Evolutionary conservation across 2,888 invertebrate species (phyloP), one percentile per base, ranked within the genome.

Genomic region (Oxyteleia sp.): DNA sequence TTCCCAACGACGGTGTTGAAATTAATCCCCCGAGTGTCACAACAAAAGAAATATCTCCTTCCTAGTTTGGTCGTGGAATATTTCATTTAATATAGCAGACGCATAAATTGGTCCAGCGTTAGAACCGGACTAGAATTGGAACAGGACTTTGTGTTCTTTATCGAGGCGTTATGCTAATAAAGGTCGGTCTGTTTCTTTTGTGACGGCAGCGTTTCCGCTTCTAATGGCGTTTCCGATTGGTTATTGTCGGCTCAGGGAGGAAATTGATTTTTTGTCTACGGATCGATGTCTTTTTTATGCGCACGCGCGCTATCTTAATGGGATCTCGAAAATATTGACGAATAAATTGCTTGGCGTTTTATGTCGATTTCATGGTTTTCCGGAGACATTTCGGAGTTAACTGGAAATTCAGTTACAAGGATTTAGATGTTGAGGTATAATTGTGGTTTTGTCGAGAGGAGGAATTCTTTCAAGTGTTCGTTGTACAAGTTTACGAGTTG

Each of bases 1-100:
- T 35, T 11, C 7, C 35, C 35, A 47, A 57, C 20, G 32, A 35
- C 57, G 47, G 57, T 69, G 69, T 57, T 69, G 69, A 71, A 59
- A 71, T 71, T 71, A 71, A 71, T 71, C 59, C 71, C 4, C 3
- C 13, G 71, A 23, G 49, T 71, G 71, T 71, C 71, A 71, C 59
- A 71, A 71, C 59, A 71, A 59, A 59, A 41, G 59, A 55, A 71
- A 59, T 69, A 57, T 41, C 49, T 59, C 41, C n/a, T 59, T 57
- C 26, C 32, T 59, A 47, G 35, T 55, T 69, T 32, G 13, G 41
- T 49, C 15, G 23, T 59, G 49, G 47, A 71, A 71, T 59, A 59
- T 71, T 71, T 71, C 71, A 59, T 59, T 49, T 38, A 57, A 59
- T 59, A 20, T 47, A 47, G 57, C 41, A 32, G 59, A 23, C 59